Base-by-base conservation (phyloP, 2,888 invertebrate genomes). In the Podotricha telesiphe region DNA sequence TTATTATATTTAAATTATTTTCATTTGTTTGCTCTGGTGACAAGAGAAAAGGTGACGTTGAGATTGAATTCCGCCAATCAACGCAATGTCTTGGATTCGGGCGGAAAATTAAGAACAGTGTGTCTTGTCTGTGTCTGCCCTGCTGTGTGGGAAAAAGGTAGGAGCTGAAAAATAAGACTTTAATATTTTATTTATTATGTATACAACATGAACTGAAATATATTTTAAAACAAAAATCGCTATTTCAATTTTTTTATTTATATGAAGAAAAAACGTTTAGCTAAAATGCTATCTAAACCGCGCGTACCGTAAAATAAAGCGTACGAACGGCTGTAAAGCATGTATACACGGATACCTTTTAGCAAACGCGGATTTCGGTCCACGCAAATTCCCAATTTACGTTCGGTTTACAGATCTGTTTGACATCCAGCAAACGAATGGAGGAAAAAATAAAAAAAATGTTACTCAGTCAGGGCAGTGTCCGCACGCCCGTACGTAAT, bases 371-470 rank as follows among this genome's bases (percentile, higher is more conserved):
- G 81, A 85, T 83, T 81, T 77, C 80, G 75, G 80, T 81, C 78
- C 78, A 74, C 78, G 79, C 81, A 84, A 84, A 86, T 82, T 83
- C 75, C 81, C 85, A 83, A 86, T 85, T 87, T 83, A 81, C 81
- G 83, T 86, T 86, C 80, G 83, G 86, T 86, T 87, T 85, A 86
- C 85, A 86, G 85, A 84, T 86, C 83, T 86, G 85, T 90, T 89
- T 89, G 89, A 87, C 84, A 83, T 85, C 81, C 82, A 77, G 82
- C 82, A 85, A 89, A 86, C 86, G 88, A 85, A 86, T 82, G 83
- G 79, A 80, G 65, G 77, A 72, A 82, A 82, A 82, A 82, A 78
- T 78, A 80, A 82, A 68, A 79, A 83, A 81, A 80, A 79, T 75
- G 79, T 80, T 78, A 79, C 81, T 79, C 73, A 70, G 74, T 75